These are phyloP conservation scores for Petrolisthes manimaculis DNA, from an alignment of 2,888 invertebrate species.

Conservation along the genomic window DNA sequence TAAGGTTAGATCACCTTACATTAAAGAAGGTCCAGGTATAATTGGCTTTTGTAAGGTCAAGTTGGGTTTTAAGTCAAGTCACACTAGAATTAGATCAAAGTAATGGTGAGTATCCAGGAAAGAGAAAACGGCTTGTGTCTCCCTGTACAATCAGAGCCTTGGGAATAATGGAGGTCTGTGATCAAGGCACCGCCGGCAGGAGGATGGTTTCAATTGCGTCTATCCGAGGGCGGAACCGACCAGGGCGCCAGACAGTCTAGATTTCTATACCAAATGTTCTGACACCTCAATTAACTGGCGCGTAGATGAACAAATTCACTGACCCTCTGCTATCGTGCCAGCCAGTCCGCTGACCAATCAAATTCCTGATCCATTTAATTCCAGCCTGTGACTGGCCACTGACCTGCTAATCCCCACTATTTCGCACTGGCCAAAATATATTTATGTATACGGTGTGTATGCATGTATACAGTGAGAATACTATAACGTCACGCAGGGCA, in stretches of 20 bases:
- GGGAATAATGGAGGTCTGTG: neutral
- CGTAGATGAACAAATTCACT: constrained; percentile 59
- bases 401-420: constrained; percentile 52
- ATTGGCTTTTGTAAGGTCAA: too few relatives aligned
- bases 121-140: neutral
- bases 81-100: too few relatives aligned
- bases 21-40: too few relatives aligned
- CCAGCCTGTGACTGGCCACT: constrained; percentile 57
- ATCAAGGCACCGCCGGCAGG: neutral
- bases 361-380: constrained; percentile 58
- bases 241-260: constrained; percentile 51
- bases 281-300: constrained; percentile 56
- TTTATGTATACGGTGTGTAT: neutral
- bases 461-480: neutral
- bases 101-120: too few relatives aligned
- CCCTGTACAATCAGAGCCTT: neutral
- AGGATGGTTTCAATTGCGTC: constrained; percentile 45
- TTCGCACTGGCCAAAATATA: constrained; percentile 51
- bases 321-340: constrained; percentile 59
- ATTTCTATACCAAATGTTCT: constrained; percentile 60
- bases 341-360: constrained; percentile 58
- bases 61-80: too few relatives aligned
- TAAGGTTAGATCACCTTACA: too few relatives aligned
- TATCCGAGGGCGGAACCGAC: constrained; percentile 27
- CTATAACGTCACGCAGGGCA: neutral